Evolutionary conservation across 2,888 invertebrate genomes (phyloP).

Genomic region (Phania funesta): DNA sequence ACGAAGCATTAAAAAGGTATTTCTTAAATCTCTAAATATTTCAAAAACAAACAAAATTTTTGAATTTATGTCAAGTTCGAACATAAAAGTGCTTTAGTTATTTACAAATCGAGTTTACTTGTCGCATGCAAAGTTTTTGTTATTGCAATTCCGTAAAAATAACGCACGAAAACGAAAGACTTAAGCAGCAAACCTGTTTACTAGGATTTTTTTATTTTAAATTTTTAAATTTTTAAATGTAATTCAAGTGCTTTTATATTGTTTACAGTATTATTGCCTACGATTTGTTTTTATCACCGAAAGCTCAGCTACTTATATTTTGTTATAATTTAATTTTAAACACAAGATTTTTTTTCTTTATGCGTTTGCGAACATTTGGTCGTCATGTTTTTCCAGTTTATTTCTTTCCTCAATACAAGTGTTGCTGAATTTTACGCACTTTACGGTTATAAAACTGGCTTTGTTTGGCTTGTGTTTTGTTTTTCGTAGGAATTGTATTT

Average conservation of each 20-base stretch:
- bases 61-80: slow-evolving; percentile 49
- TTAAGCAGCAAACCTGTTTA: slow-evolving; percentile 56
- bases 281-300: neutral
- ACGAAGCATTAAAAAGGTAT: neutral
- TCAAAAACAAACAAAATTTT: neutral
- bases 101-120: too few relatives aligned
- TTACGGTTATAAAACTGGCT: slow-evolving; percentile 49
- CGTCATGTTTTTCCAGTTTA: slow-evolving; percentile 51
- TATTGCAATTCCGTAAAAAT: neutral
- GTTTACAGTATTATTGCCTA: neutral
- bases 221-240: neutral
- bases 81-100: neutral
- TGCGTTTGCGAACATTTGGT: slow-evolving; percentile 47
- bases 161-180: slow-evolving; percentile 34
- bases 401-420: neutral
- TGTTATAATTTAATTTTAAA: neutral
- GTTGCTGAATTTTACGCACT: slow-evolving; percentile 55
- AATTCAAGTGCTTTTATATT: neutral
- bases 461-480: neutral
- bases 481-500: slow-evolving; percentile 34
- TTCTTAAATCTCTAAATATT: neutral
- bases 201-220: slow-evolving; percentile 4
- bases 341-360: slow-evolving; percentile 10
- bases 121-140: neutral
- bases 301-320: neutral